A percentile compares a stretch with the other conserved stretches of the same genome.
phyloP scores from a whole-genome alignment of 1,140 invertebrate species.

The Pseudachorutes palmiensis region DNA sequence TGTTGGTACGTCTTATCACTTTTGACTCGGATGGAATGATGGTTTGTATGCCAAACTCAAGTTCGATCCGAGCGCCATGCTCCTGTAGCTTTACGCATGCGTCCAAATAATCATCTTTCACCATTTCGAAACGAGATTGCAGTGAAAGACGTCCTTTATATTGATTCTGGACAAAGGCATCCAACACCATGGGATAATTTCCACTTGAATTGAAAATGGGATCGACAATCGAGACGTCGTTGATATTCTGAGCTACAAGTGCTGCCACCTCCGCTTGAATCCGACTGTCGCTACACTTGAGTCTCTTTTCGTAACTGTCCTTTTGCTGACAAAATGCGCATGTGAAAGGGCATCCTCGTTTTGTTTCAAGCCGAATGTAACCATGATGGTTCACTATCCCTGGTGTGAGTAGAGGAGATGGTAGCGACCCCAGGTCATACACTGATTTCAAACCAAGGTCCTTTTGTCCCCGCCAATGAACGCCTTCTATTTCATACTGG shows the following conservation, averaged over 20 bases:
- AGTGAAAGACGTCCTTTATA: constrained; percentile 15
- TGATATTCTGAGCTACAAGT: neutral
- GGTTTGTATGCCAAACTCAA: constrained; percentile 21
- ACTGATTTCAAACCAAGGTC: constrained; percentile 7
- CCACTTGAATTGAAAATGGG: constrained; percentile 19
- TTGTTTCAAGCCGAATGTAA: constrained; percentile 15
- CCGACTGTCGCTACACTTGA: neutral
- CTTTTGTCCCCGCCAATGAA: constrained; percentile 4
- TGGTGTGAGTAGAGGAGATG: constrained; percentile 12
- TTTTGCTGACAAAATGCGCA: constrained; percentile 20
- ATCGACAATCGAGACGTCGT: constrained; percentile 17
- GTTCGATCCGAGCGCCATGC: neutral
- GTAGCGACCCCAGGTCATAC: constrained; percentile 4
- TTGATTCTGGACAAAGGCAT: neutral
- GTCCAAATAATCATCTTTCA: constrained; percentile 6
- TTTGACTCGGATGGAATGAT: constrained; percentile 12
- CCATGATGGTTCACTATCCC: neutral
- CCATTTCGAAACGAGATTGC: constrained; percentile 17
- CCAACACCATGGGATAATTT: constrained; percentile 3
- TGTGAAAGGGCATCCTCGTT: constrained; percentile 16
- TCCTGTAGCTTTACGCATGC: constrained; percentile 5
- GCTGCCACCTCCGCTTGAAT: neutral
- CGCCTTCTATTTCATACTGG: constrained; percentile 7
- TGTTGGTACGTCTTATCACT: constrained; percentile 13
- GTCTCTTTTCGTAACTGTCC: constrained; percentile 17